Evolutionary conservation across 2,888 invertebrate species (phyloP), one percentile per base, ranked within the genome.

Genomic region (Heliothis peltigera): DNA sequence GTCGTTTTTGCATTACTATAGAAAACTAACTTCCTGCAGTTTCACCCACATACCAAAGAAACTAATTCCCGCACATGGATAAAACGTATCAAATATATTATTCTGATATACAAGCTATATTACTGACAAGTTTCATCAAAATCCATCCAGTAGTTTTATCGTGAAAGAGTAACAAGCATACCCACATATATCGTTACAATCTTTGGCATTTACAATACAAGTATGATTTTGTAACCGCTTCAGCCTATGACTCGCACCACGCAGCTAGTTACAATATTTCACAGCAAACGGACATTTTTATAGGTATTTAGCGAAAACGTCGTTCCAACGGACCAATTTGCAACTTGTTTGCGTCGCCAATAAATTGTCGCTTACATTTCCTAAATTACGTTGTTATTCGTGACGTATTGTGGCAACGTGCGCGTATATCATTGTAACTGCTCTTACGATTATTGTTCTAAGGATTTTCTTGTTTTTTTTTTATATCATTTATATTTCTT

Each of bases 281-380:
- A 94, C 92, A 77, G 86, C 75, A 87, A 88, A 88, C 89, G 90
- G 94, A 94, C 94, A 93, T 93, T 94, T 94, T 94, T 94, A 94
- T 94, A 94, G 94, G 93, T 94, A 94, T 94, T 94, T 94, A 94
- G 94, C 94, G 92, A 92, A 92, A 94, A 91, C 91, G 93, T 92
- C 93, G 91, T 92, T 89, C 90, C 92, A 89, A 85, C 92, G 88
- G 91, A 89, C 93, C 93, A 93, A 94, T 94, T 94, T 94, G 93
- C 94, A 93, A 94, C 89, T 94, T 94, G 94, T 94, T 94, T 92
- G 93, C 90, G 92, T 87, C 88, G 86, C 85, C 86, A 83, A 92
- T 94, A 93, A 93, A 94, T 93, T 90, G 87, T 79, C 70, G 80
- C 77, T 82, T 56, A 77, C 83, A 81, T 79, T 83, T 75, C 64